A percentile compares a stretch with the other conserved stretches of the same genome.
These are phyloP conservation scores for Campoplex capitator DNA, from an alignment of 2,888 invertebrate species.

Conservation along the genomic window DNA sequence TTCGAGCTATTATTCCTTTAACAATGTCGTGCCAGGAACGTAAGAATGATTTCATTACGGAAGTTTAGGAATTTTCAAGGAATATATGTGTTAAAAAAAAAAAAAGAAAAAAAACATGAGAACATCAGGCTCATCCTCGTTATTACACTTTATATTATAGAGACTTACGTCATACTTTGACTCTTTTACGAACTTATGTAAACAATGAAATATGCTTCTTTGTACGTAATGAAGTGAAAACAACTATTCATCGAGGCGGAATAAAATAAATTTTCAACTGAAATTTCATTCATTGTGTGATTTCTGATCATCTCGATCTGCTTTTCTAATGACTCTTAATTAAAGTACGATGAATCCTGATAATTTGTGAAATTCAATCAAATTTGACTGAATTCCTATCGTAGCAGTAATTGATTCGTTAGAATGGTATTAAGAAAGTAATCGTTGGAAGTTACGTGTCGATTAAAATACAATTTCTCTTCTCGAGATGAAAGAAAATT, in stretches of 20 bases:
- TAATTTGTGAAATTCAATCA: background rate
- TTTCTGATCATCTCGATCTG: background rate
- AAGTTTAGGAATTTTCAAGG: background rate
- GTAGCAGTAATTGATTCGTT: background rate
- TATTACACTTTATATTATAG: background rate
- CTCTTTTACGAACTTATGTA: background rate
- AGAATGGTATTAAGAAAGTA: background rate
- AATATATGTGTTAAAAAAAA: background rate
- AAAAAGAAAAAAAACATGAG: slow-evolving; percentile 11
- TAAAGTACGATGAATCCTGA: background rate
- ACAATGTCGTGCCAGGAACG: background rate
- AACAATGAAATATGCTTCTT: background rate
- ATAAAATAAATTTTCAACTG: background rate
- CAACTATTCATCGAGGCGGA: background rate
- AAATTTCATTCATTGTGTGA: background rate
- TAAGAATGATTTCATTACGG: slow-evolving; percentile 40
- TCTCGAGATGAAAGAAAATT: background rate
- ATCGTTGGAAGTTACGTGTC: background rate
- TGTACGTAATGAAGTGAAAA: background rate
- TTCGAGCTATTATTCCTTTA: slow-evolving; percentile 14
- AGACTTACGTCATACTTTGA: background rate
- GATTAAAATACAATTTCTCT: background rate
- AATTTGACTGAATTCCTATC: background rate
- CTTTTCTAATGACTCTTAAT: background rate
- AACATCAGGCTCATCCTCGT: background rate